Evolutionary conservation across 2,888 invertebrate species (phyloP), one percentile per base, ranked within the genome.

Genomic region (Cheilosia impressa): DNA sequence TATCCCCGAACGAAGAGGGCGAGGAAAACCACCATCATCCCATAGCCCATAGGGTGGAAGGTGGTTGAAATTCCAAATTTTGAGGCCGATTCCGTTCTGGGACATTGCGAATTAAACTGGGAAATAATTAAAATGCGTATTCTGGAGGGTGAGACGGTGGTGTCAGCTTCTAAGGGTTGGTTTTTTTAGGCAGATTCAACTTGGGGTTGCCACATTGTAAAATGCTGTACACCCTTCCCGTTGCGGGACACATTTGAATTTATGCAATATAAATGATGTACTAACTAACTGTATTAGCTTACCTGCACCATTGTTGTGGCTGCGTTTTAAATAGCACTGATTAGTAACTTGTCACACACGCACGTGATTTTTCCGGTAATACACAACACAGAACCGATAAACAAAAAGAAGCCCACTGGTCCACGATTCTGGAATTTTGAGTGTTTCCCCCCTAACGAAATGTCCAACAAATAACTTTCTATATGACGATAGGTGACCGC

Each of bases 21-120:
- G 73, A 65, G 41, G 50, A 27, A 27, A 19, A 63, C 50, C 60
- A 52, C 66, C 27, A 45, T 50, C 68, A 63, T 41, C 55, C 58
- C 22, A 38, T 50, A 62, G 52, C 24, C 47, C 15, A 69, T 43
- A 19, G 57, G 72, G 72, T 66, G 58, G 78, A 31, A 31, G 38
- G 34, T 65, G 63, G 63, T 17, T 22, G 52, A 76, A 58, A 50
- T 43, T 31, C 31, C 50, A 43, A 19, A 66, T 81, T 85, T 85
- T 85, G 81, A 81, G 85, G 45, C 76, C 47, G 81, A 85, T 85
- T 85, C 81, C 85, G 81, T 81, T 81, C 50, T 68, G 81, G 85
- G 85, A 85, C 81, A 85, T 72, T 71, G 81, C 76, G 81, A 85
- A 71, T 81, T 68, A 76, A 76, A 73, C 71, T 76, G 63, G 69